phyloP scores from a whole-genome alignment of 1,140 invertebrate genomes.

The Drosophila mauritiana region DNA sequence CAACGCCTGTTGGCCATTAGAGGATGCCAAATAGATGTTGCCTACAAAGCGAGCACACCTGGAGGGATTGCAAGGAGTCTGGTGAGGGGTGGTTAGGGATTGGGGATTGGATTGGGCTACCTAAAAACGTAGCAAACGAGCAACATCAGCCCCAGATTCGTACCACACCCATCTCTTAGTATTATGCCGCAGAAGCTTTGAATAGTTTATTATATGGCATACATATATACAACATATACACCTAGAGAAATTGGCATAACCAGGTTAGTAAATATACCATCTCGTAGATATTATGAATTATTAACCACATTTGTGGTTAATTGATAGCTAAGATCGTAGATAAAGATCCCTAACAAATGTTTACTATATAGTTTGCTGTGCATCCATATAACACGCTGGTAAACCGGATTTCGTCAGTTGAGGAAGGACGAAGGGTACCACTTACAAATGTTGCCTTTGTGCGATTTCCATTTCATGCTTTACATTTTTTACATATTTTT shows the following conservation, averaged over 20 bases:
- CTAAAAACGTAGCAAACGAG: conserved; percentile 54
- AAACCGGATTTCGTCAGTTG: conserved; percentile 30
- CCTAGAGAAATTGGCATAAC: not conserved
- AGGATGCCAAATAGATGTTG: conserved; percentile 64
- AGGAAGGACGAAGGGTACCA: conserved; percentile 9
- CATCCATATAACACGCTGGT: conserved; percentile 12
- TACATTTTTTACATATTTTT: not conserved
- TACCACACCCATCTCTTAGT: conserved; percentile 7
- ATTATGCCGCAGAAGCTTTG: conserved; percentile 62
- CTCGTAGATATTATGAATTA: too few species aligned
- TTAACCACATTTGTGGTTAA: too few species aligned
- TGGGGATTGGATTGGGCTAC: conserved; percentile 14
- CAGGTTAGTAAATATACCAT: too few species aligned
- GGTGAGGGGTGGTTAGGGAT: not conserved
- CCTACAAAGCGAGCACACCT: conserved; percentile 55
- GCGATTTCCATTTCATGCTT: conserved; percentile 28
- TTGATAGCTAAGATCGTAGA: too few species aligned
- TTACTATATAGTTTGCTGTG: not conserved
- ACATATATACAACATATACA: conserved; percentile 30
- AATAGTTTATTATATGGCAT: conserved; percentile 66
- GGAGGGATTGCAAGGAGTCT: conserved; percentile 19
- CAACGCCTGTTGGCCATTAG: conserved; percentile 71
- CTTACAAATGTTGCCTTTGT: conserved; percentile 65
- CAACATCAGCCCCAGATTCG: conserved; percentile 25
- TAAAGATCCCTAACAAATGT: too few species aligned